Evolutionary conservation across 2,888 invertebrate genomes (phyloP), one percentile per base, ranked within the genome.

Genomic region (Auanema freiburgensis): DNA sequence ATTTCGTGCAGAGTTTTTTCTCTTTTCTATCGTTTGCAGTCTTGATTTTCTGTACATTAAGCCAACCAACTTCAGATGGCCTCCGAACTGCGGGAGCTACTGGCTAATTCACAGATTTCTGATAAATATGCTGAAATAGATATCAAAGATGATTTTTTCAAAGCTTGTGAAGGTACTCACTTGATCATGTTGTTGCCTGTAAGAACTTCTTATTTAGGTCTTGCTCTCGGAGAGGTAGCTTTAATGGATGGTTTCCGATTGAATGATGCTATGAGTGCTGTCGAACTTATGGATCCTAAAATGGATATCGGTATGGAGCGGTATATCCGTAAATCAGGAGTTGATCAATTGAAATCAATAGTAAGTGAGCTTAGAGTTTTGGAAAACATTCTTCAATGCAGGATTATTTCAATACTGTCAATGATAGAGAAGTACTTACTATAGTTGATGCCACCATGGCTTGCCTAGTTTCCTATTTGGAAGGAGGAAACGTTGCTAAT

Each of bases 251-350:
- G 25, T 0, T 80, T 79, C 56, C 57, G 62, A 3, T 87, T 98
- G 44, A 93, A 93, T 86, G 97, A 98, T 85, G 97, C 96, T 0
- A 98, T 98, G 97, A 95, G 96, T 0, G 97, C 97, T 0, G 97
- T 98, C 79, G 97, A 98, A 86, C 94, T 98, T 92, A 97, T 97
- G 97, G 97, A 98, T 84, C 96, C 97, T 0, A 98, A 97, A 88
- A 98, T 98, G 97, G 98, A 98, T 87, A 94, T 95, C 1, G 97
- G 97, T 6, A 95, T 97, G 93, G 87, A 92, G 71, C 94, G 93
- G 24, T 25, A 51, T 33, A 25, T 49, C 5, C 16, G 52, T 10
- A 42, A 49, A 1, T 42, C 64, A 2, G 42, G 50, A 12, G 59
- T 69, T 44, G 46, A 46, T 46, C 16, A 46, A 8, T 16, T 46